Evolutionary conservation across 1,140 invertebrate genomes (phyloP).

Genomic region (Contarinia nasturtii): DNA sequence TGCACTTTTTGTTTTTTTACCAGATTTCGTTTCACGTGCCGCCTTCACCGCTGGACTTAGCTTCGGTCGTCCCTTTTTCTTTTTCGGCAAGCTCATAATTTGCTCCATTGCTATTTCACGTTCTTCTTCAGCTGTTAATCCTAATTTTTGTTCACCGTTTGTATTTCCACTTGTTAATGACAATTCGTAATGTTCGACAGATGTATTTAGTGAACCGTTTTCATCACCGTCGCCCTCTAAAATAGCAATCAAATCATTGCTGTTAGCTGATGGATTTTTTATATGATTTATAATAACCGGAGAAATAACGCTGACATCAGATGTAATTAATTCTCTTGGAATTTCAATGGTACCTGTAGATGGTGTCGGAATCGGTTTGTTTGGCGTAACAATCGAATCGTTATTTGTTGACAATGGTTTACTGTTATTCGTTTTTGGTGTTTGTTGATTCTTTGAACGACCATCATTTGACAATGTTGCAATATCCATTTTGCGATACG

Average conservation of each 20-base stretch:
- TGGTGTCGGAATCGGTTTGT: neutral
- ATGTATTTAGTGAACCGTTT: constrained; percentile 6
- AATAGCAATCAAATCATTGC: constrained; percentile 18
- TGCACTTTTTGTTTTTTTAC: constrained; percentile 8
- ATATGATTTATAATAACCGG: neutral
- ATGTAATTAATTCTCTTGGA: neutral
- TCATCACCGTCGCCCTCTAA: constrained; percentile 12
- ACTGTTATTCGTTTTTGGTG: neutral
- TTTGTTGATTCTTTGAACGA: neutral
- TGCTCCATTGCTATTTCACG: constrained; percentile 11
- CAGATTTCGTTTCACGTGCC: constrained; percentile 7
- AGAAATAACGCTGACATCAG: neutral
- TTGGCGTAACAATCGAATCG: neutral
- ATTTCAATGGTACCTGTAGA: neutral
- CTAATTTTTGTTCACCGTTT: constrained; percentile 8
- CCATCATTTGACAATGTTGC: neutral
- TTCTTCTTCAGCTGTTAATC: constrained; percentile 19
- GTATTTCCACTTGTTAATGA: constrained; percentile 3
- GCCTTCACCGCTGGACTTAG: neutral
- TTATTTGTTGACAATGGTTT: neutral
- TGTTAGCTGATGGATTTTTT: constrained; percentile 9
- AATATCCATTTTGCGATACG: neutral
- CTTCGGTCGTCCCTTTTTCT: constrained; percentile 10
- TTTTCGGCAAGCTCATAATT: constrained; percentile 1
- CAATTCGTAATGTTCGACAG: constrained; percentile 1